phyloP scores from a whole-genome alignment of 2,797 vertebrate genomes.

The Centropyge bicolor region DNA sequence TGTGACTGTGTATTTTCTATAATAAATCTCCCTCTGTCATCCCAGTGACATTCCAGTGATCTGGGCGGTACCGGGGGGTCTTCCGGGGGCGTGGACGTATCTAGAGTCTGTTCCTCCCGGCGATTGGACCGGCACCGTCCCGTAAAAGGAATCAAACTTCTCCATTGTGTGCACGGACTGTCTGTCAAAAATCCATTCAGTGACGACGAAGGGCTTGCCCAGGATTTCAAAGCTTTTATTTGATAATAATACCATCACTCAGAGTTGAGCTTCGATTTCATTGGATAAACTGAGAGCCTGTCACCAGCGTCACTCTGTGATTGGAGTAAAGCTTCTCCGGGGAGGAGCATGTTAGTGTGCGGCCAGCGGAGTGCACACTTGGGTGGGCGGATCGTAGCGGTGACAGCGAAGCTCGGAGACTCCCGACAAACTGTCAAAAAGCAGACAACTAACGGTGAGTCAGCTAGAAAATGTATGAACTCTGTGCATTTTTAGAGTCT shows the following conservation, averaged over 20 bases:
- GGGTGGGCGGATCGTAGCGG: conserved; percentile 83
- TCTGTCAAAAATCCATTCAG: conserved; percentile 74
- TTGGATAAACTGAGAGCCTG: conserved; percentile 45
- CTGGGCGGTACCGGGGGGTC: conserved; percentile 55
- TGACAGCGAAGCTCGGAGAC: conserved; percentile 81
- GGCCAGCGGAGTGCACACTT: conserved; percentile 59
- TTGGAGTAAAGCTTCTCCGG: conserved; percentile 60
- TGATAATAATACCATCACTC: background rate
- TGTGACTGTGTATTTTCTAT: background rate
- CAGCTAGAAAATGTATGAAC: conserved; percentile 11
- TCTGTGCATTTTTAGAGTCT: background rate
- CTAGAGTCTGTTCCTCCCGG: conserved; percentile 34
- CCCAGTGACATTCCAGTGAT: conserved; percentile 60
- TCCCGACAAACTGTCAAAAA: conserved; percentile 83
- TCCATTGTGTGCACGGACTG: conserved; percentile 75
- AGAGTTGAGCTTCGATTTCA: rapidly evolving
- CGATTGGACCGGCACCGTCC: conserved; percentile 74
- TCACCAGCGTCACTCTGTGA: background rate
- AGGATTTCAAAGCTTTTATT: conserved; percentile 25
- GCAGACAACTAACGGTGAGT: conserved; percentile 83
- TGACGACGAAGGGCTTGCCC: conserved; percentile 39
- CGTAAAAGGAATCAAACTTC: conserved; percentile 84
- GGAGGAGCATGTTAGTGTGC: conserved; percentile 44
- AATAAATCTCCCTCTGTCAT: conserved; percentile 23
- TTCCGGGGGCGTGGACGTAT: conserved; percentile 63